Evolutionary conservation across 1,140 invertebrate genomes (phyloP).

Genomic region (Heliconius nattereri): DNA sequence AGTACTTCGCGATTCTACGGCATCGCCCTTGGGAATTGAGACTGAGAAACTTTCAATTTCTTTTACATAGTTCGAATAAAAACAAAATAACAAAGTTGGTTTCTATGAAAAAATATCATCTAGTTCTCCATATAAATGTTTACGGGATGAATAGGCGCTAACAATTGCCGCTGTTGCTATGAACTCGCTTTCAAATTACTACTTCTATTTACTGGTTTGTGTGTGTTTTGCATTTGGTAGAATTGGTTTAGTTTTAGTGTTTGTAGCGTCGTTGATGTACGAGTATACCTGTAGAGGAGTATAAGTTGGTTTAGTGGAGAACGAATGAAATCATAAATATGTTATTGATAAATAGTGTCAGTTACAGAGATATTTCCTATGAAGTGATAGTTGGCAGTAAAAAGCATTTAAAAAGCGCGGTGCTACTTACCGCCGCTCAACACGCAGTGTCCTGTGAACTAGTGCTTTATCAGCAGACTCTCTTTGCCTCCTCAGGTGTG

Average conservation of each 20-base stretch:
- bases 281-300: too few relatives aligned
- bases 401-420: too few relatives aligned
- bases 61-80: constrained; percentile 7
- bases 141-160: constrained; percentile 7
- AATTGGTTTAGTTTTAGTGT: background rate
- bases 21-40: background rate
- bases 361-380: too few relatives aligned
- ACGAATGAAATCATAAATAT: too few relatives aligned
- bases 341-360: too few relatives aligned
- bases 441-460: too few relatives aligned
- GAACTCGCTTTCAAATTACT: constrained; percentile 8
- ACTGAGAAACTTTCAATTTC: constrained; percentile 6
- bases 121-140: constrained; percentile 14
- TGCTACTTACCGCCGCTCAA: too few relatives aligned
- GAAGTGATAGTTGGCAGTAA: too few relatives aligned
- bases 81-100: constrained; percentile 13
- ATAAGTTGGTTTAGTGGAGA: too few relatives aligned
- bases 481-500: too few relatives aligned
- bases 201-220: constrained; percentile 1
- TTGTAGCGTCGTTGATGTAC: background rate
- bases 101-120: constrained; percentile 11
- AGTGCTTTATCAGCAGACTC: too few relatives aligned
- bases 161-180: constrained; percentile 8
- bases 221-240: background rate
- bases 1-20: constrained; percentile 10